phyloP scores from a whole-genome alignment of 2,888 invertebrate genomes.

The Drosophila recens region DNA sequence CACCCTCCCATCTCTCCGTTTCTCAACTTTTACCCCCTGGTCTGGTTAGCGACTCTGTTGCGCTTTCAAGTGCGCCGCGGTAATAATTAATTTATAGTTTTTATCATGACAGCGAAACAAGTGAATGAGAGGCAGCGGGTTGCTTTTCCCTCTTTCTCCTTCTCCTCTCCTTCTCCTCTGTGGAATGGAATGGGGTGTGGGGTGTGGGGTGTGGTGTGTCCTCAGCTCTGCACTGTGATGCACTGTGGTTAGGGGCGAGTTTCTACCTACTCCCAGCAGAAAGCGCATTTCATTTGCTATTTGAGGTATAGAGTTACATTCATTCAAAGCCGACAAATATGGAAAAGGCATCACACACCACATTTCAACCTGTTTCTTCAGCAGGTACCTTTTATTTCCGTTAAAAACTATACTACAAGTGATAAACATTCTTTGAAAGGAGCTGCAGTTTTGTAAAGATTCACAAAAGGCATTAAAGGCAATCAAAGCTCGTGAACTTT shows the following conservation, averaged over 20 bases:
- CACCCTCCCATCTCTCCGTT: not conserved
- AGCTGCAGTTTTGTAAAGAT: not conserved
- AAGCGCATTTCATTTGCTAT: conserved; percentile 46
- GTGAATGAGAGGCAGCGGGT: conserved; percentile 56
- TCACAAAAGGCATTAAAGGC: too few species aligned
- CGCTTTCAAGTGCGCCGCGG: conserved; percentile 82
- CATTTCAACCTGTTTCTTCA: conserved; percentile 1
- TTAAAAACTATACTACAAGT: not conserved
- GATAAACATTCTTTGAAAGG: not conserved
- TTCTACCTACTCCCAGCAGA: conserved; percentile 1
- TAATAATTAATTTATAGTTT: conserved; percentile 85
- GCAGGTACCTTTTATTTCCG: not conserved
- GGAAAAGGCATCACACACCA: not conserved
- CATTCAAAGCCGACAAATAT: not conserved
- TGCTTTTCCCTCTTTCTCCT: not conserved
- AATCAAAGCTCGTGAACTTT: not conserved
- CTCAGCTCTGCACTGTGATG: not conserved
- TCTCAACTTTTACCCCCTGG: not conserved
- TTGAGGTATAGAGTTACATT: conserved; percentile 73
- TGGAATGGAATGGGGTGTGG: not conserved
- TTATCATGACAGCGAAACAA: conserved; percentile 79
- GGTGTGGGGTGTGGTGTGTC: not conserved
- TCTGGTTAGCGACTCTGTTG: conserved; percentile 51
- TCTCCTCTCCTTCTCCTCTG: not conserved
- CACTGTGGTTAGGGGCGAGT: conserved; percentile 42